Evolutionary conservation across 2,797 vertebrate species (phyloP), one percentile per base, ranked within the genome.

Genomic region (Lithobates sylvaticus): DNA sequence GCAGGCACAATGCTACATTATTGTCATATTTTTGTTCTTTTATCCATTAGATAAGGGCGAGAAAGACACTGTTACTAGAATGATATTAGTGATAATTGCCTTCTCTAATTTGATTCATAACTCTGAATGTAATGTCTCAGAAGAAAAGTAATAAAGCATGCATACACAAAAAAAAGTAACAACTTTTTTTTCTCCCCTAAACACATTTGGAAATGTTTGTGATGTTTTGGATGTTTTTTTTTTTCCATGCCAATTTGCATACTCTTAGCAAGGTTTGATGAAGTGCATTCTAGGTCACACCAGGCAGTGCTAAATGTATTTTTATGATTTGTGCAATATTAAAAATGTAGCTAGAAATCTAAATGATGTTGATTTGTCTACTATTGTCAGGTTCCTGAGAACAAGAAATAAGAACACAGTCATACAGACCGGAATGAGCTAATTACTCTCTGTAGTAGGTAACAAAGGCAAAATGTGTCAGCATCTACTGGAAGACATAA

Each of bases 91-190:
- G 86, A 76, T 87, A 84, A 87, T 87, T 87, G 86, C 81, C 76
- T 76, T 70, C 76, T 80, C 47, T 76, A 84, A 87, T 87, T 84
- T 87, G 76, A 84, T 87, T 87, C 81, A 84, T 87, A 87, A 84
- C 71, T 87, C 76, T n/a, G 71, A 36, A 80, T 73, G 76, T 76
- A 87, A 75, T 80, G 81, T 80, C 86, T 84, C 81, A 23, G 68
- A 76, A 76, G 76, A 76, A 84, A 84, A 68, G 68, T 87, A 87
- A 84, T 84, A 84, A 74, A 67, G 71, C 58, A 86, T 58, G 3
- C 61, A 75, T 23, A 79, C 44, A 87, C 71, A 86, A 80, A 47
- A 81, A 50, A 54, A 54, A 18, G 13, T 54, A 54, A 21, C 29
- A 86, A 70, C n/a, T 64, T n/a, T 80, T 75, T 69, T 69, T 36